Base-by-base conservation (phyloP, 2,113 vertebrate species). In the Corythoichthys haematopterus region DNA sequence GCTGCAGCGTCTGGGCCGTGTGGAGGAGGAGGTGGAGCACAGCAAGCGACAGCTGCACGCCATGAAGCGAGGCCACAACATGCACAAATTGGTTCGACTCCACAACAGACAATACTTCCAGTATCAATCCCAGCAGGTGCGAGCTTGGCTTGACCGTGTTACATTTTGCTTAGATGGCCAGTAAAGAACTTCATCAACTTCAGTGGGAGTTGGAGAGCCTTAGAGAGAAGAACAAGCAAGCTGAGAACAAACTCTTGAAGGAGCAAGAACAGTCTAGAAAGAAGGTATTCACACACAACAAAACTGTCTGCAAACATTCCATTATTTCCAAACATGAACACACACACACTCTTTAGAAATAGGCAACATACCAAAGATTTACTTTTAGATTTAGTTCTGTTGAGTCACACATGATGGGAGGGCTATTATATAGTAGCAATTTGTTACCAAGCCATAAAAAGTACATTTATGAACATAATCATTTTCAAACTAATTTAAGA, bases 151-250 rank as follows among this genome's bases (percentile, higher is more conserved):
- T 36, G 52, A 55, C 20, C 20, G 10, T 66, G 60, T 12, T 10
- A 16, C 63, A 55, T 65, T 58, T 84, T 20, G 58, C 63, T 51
- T 71, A 92, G 90, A 83, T 82, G 80, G 80, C 73, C 40, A 88
- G 74, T 68, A 89, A 86, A 50, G 84, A 92, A 20, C 72, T 94
- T 66, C 88, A 85, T 64, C 88, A 75, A 8, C 89, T 92, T 43
- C 91, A 91, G 80, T 81, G 15, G 2, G 84, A 89, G 52, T 82
- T 81, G 53, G 92, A 90, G 46, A 75, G 57, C 53, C 74, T 84
- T 0, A 78, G 76, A 64, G 85, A 83, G 67, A 90, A 82, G 69
- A 89, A 64, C 38, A 89, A 87, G 65, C 77, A 91, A 68, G 66
- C 86, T 46, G 89, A 92, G 14, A 71, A 85, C 37, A 80, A 77